Evolutionary conservation across 2,797 vertebrate genomes (phyloP).

Genomic region (Phataginus tricuspis): DNA sequence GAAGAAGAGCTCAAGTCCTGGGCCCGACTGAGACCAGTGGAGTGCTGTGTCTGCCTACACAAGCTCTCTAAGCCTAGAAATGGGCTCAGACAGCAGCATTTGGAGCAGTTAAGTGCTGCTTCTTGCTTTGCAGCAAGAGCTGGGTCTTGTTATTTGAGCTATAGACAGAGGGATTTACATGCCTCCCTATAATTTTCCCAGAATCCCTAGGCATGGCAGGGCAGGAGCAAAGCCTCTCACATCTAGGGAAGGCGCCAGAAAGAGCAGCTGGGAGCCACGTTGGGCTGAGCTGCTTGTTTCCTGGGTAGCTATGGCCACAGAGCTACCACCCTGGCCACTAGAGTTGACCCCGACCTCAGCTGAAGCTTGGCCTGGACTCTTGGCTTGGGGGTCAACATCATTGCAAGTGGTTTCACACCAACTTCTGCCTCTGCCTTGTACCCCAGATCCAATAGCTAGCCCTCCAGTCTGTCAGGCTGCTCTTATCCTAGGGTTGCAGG

Average conservation of each 20-base stretch:
- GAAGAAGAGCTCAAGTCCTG: slow-evolving; percentile 60
- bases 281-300: not conserved
- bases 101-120: slow-evolving; percentile 64
- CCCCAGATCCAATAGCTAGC: not conserved
- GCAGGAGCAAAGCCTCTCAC: slow-evolving; percentile 59
- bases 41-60: slow-evolving; percentile 40
- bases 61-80: slow-evolving; percentile 46
- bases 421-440: not conserved
- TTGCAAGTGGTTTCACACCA: not conserved
- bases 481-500: not conserved
- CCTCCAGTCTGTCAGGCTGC: not conserved
- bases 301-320: not conserved
- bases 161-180: slow-evolving; percentile 72
- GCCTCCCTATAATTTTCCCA: slow-evolving; percentile 62
- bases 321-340: no score
- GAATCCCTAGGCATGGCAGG: slow-evolving; percentile 21
- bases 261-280: not conserved
- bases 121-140: slow-evolving; percentile 64
- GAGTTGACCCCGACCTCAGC: not conserved
- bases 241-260: slow-evolving; percentile 53
- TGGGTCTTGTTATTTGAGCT: slow-evolving; percentile 66
- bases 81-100: slow-evolving; percentile 54
- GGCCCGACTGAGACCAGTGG: slow-evolving; percentile 69
- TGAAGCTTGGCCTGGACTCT: not conserved
- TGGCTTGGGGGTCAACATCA: not conserved